Conservation (phyloP, 2,113 vertebrate genomes). For the Oryzias curvinotus region DNA sequence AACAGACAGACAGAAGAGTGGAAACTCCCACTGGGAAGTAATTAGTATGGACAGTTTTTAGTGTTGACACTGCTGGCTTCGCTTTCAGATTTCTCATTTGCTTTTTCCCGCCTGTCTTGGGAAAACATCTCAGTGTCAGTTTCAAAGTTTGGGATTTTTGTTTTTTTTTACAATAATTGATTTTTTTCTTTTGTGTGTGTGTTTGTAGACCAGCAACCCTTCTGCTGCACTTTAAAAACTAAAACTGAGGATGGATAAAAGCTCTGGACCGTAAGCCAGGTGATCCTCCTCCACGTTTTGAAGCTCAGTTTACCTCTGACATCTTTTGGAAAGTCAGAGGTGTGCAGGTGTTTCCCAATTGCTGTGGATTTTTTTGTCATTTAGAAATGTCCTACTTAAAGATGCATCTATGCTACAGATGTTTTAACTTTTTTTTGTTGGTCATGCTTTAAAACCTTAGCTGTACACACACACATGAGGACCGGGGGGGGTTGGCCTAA, state of each 20-base stretch:
- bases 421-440: too few species aligned
- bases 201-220: constrained; percentile 1
- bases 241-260: constrained; percentile 4
- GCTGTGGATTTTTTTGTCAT: too few species aligned
- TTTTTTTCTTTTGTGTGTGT: constrained; percentile 31
- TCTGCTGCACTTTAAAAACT: neutral
- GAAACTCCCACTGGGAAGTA: constrained; percentile 55
- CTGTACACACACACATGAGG: too few species aligned
- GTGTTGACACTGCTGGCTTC: constrained; percentile 56
- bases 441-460: too few species aligned
- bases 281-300: too few species aligned
- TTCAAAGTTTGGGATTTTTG: neutral
- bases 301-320: too few species aligned
- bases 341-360: too few species aligned
- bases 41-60: constrained; percentile 62
- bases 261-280: neutral
- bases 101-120: constrained; percentile 37
- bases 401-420: too few species aligned
- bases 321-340: too few species aligned
- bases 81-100: constrained; percentile 52
- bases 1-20: constrained; percentile 35
- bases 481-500: too few species aligned
- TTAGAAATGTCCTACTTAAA: too few species aligned
- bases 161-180: neutral
- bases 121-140: constrained; percentile 41